Evolutionary conservation across 2,888 invertebrate species (phyloP), one percentile per base, ranked within the genome.

Genomic region (Lithophane ornitopus): DNA sequence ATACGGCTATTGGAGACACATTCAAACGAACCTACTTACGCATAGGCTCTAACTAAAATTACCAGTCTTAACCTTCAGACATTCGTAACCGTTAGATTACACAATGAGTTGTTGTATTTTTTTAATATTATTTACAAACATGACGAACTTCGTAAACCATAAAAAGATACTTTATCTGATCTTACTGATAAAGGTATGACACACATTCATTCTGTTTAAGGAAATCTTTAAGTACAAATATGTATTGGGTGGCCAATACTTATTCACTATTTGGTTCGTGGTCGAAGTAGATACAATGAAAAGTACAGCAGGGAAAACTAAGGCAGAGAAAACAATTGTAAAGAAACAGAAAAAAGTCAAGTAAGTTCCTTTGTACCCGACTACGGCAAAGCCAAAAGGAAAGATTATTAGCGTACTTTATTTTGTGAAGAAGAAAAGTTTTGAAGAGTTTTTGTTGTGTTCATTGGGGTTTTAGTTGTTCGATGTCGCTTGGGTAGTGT

Each of bases 111-210:
- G 58, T 74, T 78, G 28, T 80, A 52, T 69, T 84, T 56, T 77
- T n/a, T n/a, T n/a, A n/a, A 34, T 34, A 44, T 41, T 78, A 81
- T 81, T 73, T 68, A 81, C 81, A 62, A 76, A 72, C 62, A 80
- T 77, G 61, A 81, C 70, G 49, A 56, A 62, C 63, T 39, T 63
- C 28, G 54, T n/a, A 59, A 66, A 76, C 70, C 70, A 52, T 77
- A 67, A 39, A 72, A 65, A 75, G 59, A 77, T 77, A 78, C 74
- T 74, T 66, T 81, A 81, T 81, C 81, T 52, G 80, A 56, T 69
- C 26, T 39, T 65, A 54, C 72, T 76, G 82, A 83, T 83, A 84
- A 84, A 49, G 63, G 63, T 52, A 56, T 75, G 80, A 79, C 74
- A 80, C 69, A 81, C 69, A 81, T 79, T 70, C 66, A 75, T 75